phyloP scores from a whole-genome alignment of 2,888 invertebrate species.

The Branchellion lobata region DNA sequence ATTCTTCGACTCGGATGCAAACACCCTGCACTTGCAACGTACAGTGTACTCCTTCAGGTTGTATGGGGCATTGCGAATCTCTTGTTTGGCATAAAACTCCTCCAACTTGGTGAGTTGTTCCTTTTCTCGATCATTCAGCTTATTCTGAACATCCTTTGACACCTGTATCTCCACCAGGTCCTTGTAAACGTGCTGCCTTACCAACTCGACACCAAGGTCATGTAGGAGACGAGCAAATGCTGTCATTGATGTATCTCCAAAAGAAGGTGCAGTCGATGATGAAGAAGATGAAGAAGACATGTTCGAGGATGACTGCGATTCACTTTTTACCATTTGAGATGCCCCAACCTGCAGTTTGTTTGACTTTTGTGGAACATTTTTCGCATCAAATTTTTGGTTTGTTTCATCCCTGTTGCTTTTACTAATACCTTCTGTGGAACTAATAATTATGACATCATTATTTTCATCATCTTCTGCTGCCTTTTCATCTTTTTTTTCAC shows the following conservation, averaged over 20 bases:
- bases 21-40: conserved; percentile 45
- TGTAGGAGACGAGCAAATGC: conserved; percentile 84
- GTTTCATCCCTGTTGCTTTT: not conserved
- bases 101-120: conserved; percentile 70
- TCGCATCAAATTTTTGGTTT: not conserved
- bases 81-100: conserved; percentile 47
- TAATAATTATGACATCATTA: conserved; percentile 34
- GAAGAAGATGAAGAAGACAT: conserved; percentile 4
- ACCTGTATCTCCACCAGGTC: conserved; percentile 85
- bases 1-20: conserved; percentile 47
- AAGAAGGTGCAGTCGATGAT: conserved; percentile 2
- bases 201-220: conserved; percentile 84
- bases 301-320: not conserved
- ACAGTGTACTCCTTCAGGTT: conserved; percentile 28
- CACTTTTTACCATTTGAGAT: not conserved
- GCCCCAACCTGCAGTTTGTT: not conserved
- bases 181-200: conserved; percentile 89
- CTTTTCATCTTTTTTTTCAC: not conserved
- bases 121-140: conserved; percentile 66
- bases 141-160: conserved; percentile 67
- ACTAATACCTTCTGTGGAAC: not conserved
- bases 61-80: conserved; percentile 43
- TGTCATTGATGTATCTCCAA: conserved; percentile 36
- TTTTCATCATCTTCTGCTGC: conserved; percentile 30
- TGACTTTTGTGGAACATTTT: not conserved